A percentile compares a stretch with the other conserved stretches of the same genome.
Conservation (phyloP, 2,888 invertebrate species). For the Glaucopsyche alexis region DNA sequence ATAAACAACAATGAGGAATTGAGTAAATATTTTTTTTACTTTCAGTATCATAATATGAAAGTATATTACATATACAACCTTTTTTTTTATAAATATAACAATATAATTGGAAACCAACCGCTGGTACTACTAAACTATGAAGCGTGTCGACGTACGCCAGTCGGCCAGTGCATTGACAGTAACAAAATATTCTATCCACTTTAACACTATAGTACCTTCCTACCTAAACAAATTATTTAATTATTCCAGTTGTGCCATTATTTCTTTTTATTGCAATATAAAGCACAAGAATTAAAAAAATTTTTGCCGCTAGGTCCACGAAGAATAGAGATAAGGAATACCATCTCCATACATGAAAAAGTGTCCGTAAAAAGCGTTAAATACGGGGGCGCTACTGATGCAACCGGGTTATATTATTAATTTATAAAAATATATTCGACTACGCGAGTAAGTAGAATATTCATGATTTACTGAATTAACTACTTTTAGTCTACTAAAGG, state of each 20-base stretch:
- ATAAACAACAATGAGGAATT: too few species aligned
- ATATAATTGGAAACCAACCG: slow-evolving; percentile 38
- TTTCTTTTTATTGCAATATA: too few species aligned
- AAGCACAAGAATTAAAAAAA: background rate
- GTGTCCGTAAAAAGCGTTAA: too few species aligned
- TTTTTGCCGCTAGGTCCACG: background rate
- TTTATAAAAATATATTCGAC: too few species aligned
- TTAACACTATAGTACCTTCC: slow-evolving; percentile 9
- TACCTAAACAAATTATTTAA: background rate
- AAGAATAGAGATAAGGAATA: too few species aligned
- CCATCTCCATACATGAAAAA: too few species aligned
- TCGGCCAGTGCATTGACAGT: slow-evolving; percentile 43
- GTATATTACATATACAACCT: slow-evolving; percentile 32
- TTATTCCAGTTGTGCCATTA: background rate
- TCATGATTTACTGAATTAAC: too few species aligned
- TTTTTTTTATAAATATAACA: slow-evolving; percentile 34
- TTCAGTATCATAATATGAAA: background rate
- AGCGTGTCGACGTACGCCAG: slow-evolving; percentile 43
- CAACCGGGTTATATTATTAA: too few species aligned
- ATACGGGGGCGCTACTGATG: too few species aligned
- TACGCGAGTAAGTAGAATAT: too few species aligned
- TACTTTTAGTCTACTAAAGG: too few species aligned
- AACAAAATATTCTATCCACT: slow-evolving; percentile 36
- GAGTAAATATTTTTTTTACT: too few species aligned
- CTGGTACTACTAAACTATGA: slow-evolving; percentile 41